These are phyloP conservation scores for Clistopyga incitator DNA, from an alignment of 2,888 invertebrate species.

Conservation along the genomic window DNA sequence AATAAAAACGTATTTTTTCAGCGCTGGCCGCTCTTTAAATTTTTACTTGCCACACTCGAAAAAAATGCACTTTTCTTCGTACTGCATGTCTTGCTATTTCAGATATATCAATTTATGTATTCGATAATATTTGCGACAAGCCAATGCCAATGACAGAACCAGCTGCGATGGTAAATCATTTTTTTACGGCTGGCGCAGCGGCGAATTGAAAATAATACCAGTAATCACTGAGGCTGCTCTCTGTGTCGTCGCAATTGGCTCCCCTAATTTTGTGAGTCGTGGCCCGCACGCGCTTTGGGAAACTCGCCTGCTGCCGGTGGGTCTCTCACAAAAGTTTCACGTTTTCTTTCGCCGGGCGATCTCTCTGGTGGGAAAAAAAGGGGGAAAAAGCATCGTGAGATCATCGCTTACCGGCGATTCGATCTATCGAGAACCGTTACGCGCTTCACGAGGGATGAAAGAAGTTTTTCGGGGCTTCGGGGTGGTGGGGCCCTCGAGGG, in stretches of 20 bases:
- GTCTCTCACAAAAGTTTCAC: constrained; percentile 41
- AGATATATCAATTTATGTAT: no score
- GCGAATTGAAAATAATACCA: no score
- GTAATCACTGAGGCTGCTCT: constrained; percentile 1
- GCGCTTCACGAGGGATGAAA: constrained; percentile 60
- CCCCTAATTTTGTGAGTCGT: constrained; percentile 13
- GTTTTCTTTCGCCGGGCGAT: constrained; percentile 14
- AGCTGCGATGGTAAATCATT: no score
- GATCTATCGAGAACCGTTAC: constrained; percentile 74
- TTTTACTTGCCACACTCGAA: no score
- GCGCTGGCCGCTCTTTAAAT: no score
- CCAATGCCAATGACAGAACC: no score
- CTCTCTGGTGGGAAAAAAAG: constrained; percentile 34
- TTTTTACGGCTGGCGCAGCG: no score
- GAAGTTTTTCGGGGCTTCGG: constrained; percentile 67
- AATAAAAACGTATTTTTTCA: neutral
- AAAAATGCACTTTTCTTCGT: no score
- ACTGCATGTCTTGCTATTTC: no score
- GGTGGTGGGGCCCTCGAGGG: constrained; percentile 55
- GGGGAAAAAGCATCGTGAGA: constrained; percentile 72
- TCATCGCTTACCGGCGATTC: constrained; percentile 71
- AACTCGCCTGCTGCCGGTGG: constrained; percentile 58
- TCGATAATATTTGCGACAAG: no score
- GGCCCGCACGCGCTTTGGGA: constrained; percentile 64
- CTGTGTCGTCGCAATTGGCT: constrained; percentile 3